Evolutionary conservation across 2,113 vertebrate species (phyloP).

Genomic region (Chloroceryle aenea): DNA sequence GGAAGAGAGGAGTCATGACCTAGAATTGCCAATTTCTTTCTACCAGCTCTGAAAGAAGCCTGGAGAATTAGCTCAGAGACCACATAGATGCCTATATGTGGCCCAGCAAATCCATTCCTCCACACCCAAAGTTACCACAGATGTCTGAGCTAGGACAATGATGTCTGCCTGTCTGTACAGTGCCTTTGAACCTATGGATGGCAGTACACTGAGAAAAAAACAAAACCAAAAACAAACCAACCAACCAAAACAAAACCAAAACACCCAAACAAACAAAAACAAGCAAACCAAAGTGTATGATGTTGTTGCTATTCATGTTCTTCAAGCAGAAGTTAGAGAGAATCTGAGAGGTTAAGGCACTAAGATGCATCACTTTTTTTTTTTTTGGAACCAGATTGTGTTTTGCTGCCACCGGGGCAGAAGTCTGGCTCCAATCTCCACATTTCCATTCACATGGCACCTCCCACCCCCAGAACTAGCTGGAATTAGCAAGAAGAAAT

Average conservation of each 20-base stretch:
- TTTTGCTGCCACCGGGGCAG: neutral
- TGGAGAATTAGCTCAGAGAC: neutral
- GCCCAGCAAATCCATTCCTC: neutral
- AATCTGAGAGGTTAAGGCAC: neutral
- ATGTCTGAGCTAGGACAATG: neutral
- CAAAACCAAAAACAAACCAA: too few relatives aligned
- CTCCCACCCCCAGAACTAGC: fast-evolving
- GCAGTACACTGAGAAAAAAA: neutral
- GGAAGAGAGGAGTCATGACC: neutral
- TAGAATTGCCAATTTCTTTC: neutral
- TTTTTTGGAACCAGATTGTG: fast-evolving
- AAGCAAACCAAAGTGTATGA: neutral
- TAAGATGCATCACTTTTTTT: neutral
- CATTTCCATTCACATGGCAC: neutral
- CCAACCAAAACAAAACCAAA: too few relatives aligned
- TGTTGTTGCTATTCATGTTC: neutral
- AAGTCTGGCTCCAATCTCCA: neutral
- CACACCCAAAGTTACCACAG: neutral
- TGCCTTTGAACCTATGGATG: neutral
- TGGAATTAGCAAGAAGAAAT: neutral
- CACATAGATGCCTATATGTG: neutral
- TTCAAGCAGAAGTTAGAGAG: neutral
- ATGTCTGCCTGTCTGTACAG: neutral
- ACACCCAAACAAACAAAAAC: too few relatives aligned
- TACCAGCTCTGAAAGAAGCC: neutral